Evolutionary conservation across 2,888 invertebrate species (phyloP).

Genomic region (Apocheima hispidaria): DNA sequence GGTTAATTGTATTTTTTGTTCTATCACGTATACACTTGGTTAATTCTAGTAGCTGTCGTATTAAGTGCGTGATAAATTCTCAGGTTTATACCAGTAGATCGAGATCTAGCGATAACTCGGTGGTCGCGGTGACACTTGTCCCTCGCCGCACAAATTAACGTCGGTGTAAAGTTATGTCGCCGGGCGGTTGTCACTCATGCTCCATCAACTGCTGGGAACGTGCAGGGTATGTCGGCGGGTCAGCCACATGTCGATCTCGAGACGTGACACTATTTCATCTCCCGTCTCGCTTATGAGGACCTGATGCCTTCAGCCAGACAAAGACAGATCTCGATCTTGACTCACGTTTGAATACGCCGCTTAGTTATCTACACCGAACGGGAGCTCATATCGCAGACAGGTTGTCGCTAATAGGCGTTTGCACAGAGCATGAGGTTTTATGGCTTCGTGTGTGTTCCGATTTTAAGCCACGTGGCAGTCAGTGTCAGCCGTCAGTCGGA

Average conservation of each 20-base stretch:
- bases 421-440: slow-evolving; percentile 76
- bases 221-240: slow-evolving; percentile 81
- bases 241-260: slow-evolving; percentile 78
- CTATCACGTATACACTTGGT: slow-evolving; percentile 55
- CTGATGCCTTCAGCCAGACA: slow-evolving; percentile 72
- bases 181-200: slow-evolving; percentile 83
- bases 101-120: slow-evolving; percentile 74
- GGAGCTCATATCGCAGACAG: slow-evolving; percentile 79
- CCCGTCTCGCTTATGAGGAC: slow-evolving; percentile 75
- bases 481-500: slow-evolving; percentile 66
- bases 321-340: slow-evolving; percentile 73
- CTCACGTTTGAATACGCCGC: slow-evolving; percentile 70
- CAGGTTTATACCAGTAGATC: slow-evolving; percentile 69
- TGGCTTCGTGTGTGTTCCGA: slow-evolving; percentile 80
- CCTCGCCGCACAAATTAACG: slow-evolving; percentile 80
- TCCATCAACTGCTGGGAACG: slow-evolving; percentile 84
- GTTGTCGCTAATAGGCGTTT: slow-evolving; percentile 84
- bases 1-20: slow-evolving; percentile 62
- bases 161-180: slow-evolving; percentile 80
- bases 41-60: slow-evolving; percentile 78
- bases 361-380: slow-evolving; percentile 75
- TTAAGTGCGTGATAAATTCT: slow-evolving; percentile 74
- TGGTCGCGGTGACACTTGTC: slow-evolving; percentile 71
- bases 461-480: slow-evolving; percentile 74
- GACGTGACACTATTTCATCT: slow-evolving; percentile 81